Evolutionary conservation across 92 coral and sea anemone genomes (phyloP).

Genomic region (Ricordea florida): DNA sequence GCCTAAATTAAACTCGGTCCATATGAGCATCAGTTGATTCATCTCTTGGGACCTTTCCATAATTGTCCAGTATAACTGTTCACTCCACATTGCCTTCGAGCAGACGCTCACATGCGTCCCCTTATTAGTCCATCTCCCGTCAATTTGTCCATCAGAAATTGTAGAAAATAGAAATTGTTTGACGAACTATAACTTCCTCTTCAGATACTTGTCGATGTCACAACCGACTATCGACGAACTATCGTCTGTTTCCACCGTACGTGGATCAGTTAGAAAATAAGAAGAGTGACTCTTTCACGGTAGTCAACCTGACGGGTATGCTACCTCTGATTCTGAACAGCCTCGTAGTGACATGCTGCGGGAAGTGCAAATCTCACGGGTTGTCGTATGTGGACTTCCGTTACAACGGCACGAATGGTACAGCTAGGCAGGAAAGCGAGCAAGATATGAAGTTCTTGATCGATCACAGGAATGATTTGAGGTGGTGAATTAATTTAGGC

Average conservation of each 20-base stretch:
- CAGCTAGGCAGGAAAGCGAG: conserved; percentile 56
- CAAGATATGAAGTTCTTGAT: conserved; percentile 52
- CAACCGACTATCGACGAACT: conserved; percentile 68
- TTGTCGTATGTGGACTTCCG: conserved; percentile 71
- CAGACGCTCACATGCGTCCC: too few relatives aligned
- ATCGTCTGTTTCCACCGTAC: conserved; percentile 81
- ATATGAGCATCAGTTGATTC: too few relatives aligned
- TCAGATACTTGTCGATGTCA: conserved; percentile 86
- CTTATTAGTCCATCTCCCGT: too few relatives aligned
- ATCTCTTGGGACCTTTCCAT: too few relatives aligned
- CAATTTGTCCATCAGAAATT: too few relatives aligned
- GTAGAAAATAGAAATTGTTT: too few relatives aligned
- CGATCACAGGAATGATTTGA: conserved; percentile 33
- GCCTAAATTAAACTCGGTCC: too few relatives aligned
- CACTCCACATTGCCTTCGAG: too few relatives aligned
- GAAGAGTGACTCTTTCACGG: background rate
- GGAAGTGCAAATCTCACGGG: conserved; percentile 76
- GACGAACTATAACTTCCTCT: background rate
- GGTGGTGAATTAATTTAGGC: background rate
- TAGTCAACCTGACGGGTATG: conserved; percentile 74
- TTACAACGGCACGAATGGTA: conserved; percentile 60
- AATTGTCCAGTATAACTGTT: too few relatives aligned
- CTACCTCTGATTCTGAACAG: conserved; percentile 70
- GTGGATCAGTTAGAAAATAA: conserved; percentile 10
- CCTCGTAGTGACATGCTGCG: conserved; percentile 72